These are phyloP conservation scores for Proteles cristata DNA, from an alignment of 2,113 vertebrate species.

Conservation along the genomic window DNA sequence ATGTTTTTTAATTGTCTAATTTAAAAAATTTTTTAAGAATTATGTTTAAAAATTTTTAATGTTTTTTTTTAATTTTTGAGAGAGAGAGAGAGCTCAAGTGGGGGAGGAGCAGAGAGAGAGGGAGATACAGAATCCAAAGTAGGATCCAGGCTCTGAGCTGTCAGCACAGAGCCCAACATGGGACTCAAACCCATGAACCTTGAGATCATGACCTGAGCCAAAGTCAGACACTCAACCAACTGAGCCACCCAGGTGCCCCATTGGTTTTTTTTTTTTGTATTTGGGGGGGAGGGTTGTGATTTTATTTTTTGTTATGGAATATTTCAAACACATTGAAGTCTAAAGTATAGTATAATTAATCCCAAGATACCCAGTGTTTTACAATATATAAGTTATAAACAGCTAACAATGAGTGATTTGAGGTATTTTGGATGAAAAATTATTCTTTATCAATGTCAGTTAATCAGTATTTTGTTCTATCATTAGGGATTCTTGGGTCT, in stretches of 20 bases:
- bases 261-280: too few relatives aligned
- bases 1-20: background rate
- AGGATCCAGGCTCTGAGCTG: too few relatives aligned
- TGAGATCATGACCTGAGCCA: too few relatives aligned
- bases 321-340: background rate
- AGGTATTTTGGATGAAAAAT: background rate
- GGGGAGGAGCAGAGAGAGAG: too few relatives aligned
- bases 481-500: background rate
- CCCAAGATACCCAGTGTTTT: background rate
- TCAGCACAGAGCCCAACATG: too few relatives aligned
- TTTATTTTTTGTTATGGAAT: background rate
- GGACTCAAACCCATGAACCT: too few relatives aligned
- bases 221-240: too few relatives aligned
- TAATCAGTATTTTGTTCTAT: background rate
- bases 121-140: too few relatives aligned
- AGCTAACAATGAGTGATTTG: background rate
- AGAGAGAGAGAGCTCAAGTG: too few relatives aligned
- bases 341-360: background rate
- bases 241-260: too few relatives aligned
- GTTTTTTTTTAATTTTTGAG: too few relatives aligned
- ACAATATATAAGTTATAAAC: background rate
- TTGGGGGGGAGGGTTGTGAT: background rate
- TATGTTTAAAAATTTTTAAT: too few relatives aligned
- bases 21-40: background rate
- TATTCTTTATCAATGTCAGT: background rate